Base-by-base conservation (phyloP, 1,140 invertebrate species). In the Dendrolimus kikuchii region DNA sequence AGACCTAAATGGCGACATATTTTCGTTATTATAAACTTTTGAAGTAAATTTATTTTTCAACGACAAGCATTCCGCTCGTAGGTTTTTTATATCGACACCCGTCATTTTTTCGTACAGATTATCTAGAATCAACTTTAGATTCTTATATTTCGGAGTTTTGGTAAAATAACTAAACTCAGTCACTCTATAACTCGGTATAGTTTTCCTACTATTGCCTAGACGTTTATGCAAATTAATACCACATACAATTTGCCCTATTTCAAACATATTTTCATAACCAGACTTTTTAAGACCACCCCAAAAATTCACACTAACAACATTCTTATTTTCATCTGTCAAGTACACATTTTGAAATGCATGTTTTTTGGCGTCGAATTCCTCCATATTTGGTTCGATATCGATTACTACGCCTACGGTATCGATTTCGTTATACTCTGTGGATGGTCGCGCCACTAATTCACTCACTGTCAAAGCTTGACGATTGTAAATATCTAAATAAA, bases 191-290 rank as follows among this genome's bases (percentile, higher is more conserved):
- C 84, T 79, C 2, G 68, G 78, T 58, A 83, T 77, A 55, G 56
- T 69, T 57, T 72, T 79, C 36, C 60, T 72, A 10, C 64, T 71
- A 64, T 81, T 84, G 57, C 83, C 81, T 69, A 69, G 60, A 36
- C 86, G 57, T 40, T 75, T 78, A 64, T 92, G 90, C 42, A 93
- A 86, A 89, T 93, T 94, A 5, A 77, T 80, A 57, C 90, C 89
- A 2, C 89, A 84, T 0, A 93, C 58, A n/a, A 90, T 56, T 55
- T 90, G 85, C 2, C 91, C 90, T 5, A 81, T 74, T 9, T 88
- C 86, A 8, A 92, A 61, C 42, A 90, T 83, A 55, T 91, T 91
- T 52, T 90, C 76, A 51, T 89, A 90, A 2, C 91, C 90, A 67
- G 89, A 90, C 37, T 88, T 86, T 53, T 88, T 81, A 9, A 92